A percentile compares a stretch with the other conserved stretches of the same genome.
Evolutionary conservation across 2,113 vertebrate genomes (phyloP).

Genomic region (Capricornis sumatraensis): DNA sequence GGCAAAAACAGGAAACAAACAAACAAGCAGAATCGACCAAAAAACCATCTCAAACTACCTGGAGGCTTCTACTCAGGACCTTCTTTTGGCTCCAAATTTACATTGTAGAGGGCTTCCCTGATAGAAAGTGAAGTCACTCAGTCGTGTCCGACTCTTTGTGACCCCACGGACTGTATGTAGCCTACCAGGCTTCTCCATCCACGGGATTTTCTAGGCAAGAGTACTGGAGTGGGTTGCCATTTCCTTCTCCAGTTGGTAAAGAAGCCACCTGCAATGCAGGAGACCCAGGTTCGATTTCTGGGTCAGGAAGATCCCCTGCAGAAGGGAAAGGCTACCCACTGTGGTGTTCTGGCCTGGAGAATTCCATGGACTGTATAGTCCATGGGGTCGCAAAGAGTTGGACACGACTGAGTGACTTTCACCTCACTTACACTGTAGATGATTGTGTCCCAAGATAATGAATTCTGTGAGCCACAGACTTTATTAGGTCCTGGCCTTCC

Average conservation of each 20-base stretch:
- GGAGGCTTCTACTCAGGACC: not conserved
- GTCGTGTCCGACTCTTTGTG: not conserved
- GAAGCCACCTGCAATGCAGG: not conserved
- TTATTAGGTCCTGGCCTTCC: not conserved
- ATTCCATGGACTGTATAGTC: not conserved
- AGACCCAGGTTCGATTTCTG: not conserved
- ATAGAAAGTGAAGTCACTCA: not conserved
- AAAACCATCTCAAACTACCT: not conserved
- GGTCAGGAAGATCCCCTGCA: not conserved
- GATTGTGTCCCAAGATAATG: not conserved
- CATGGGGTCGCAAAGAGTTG: not conserved
- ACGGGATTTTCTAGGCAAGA: not conserved
- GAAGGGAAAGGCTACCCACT: not conserved
- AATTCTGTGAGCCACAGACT: not conserved
- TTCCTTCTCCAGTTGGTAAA: not conserved
- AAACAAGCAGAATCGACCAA: not conserved
- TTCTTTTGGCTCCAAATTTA: not conserved
- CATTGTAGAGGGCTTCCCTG: not conserved
- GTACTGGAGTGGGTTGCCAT: not conserved
- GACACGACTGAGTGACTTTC: not conserved
- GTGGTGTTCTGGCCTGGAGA: not conserved
- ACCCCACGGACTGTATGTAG: not conserved
- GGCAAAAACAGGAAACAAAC: not conserved
- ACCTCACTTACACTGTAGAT: not conserved
- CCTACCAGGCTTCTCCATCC: not conserved